Base-by-base conservation (phyloP, 2,113 vertebrate genomes). In the Heterochromis multidens region DNA sequence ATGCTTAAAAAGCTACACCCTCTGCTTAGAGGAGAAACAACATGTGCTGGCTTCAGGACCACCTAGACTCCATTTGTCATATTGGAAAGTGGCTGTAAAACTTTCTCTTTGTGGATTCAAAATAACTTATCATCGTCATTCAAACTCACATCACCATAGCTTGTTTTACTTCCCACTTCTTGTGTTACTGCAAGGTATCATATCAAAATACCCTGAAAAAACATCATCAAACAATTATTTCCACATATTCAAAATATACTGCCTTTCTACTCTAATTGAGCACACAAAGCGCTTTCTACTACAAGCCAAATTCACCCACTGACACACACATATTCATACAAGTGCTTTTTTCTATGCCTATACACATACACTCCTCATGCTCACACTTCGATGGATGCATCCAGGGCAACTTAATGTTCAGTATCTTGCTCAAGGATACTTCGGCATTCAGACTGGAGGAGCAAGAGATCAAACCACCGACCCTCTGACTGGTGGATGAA, bases 141-240 rank as follows among this genome's bases (percentile, higher is more conserved):
- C 8, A 70, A 49, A 46, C 23, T 70, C 23, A 70, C 19, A 70
- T 56, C 14, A 61, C 54, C 58, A 56, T 27, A 63, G 13, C 35
- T 62, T 60, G 43, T 87, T 88, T 85, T 83, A 33, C 70, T 81
- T 92, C 29, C 67, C 81, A 82, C 82, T 65, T 86, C 80, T 35
- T 4, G 29, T 74, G 81, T 79, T 27, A 7, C 65, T 43, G 76
- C 37, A 77, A 77, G 54, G 83, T 86, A 63, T 80, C 65, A 57
- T 70, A 81, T 81, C 58, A 31, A 62, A 84, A 87, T 81, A 74
- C 56, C 46, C 85, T 82, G 12, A 60, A 83, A 89, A 82, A 88
- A 83, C 62, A 40, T 84, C 54, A 80, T 70, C 83, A n/a, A 49
- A 21, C 54, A 25, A 17, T 29, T 81, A 88, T 91, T 61, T 62